These are phyloP conservation scores for Bembecia ichneumoniformis DNA, from an alignment of 2,888 invertebrate genomes.

Conservation along the genomic window DNA sequence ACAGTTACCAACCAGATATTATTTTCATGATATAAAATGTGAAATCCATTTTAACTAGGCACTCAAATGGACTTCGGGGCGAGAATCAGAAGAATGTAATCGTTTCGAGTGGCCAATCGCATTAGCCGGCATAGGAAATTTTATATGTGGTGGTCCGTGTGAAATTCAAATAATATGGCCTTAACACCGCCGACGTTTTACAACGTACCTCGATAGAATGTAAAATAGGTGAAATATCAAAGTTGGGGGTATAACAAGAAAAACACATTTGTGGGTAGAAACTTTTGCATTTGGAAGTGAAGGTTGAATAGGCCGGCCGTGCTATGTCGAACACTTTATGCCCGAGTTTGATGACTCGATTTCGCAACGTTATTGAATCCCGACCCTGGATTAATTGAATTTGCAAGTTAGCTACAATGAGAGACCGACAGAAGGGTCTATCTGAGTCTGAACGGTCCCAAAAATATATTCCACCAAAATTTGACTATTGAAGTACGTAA, in stretches of 20 bases:
- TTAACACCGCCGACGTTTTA: constrained; percentile 15
- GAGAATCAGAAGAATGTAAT: too few relatives aligned
- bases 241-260: constrained; percentile 38
- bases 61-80: too few relatives aligned
- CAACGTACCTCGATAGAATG: constrained; percentile 32
- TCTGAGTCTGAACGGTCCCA: not conserved
- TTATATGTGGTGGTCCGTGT: not conserved
- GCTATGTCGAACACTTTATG: constrained; percentile 16
- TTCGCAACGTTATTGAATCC: constrained; percentile 11
- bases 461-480: not conserved
- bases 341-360: not conserved
- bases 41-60: too few relatives aligned
- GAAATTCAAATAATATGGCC: not conserved
- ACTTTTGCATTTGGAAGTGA: constrained; percentile 26
- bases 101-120: too few relatives aligned
- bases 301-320: constrained; percentile 22
- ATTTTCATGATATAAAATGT: not conserved
- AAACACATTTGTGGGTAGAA: constrained; percentile 48
- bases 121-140: too few relatives aligned
- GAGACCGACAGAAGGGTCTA: not conserved
- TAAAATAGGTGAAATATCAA: constrained; percentile 49
- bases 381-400: constrained; percentile 41
- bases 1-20: too few relatives aligned
- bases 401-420: constrained; percentile 22
- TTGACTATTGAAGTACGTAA: too few relatives aligned